A percentile compares a stretch with the other conserved stretches of the same genome.
Conservation (phyloP, 2,888 invertebrate genomes). For the Zeuzera pyrina region DNA sequence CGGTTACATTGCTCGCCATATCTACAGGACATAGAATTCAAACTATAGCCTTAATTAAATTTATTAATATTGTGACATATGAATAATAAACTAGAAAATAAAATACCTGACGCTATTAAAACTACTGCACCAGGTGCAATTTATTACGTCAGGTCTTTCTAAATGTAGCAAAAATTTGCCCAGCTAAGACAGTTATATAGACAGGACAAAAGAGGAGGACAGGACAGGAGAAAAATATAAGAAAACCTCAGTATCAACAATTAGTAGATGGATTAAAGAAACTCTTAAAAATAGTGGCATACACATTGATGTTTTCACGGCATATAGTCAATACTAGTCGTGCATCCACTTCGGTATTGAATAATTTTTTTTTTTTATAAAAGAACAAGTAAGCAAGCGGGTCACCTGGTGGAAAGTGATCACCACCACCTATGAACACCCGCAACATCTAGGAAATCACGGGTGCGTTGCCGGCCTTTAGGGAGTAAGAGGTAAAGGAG, state of each 20-base stretch:
- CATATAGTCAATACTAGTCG: slow-evolving; percentile 1
- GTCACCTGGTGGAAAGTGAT: too few relatives aligned
- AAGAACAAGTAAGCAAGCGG: too few relatives aligned
- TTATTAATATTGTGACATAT: slow-evolving; percentile 4
- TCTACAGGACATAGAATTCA: background rate
- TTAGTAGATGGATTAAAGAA: background rate
- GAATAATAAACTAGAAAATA: slow-evolving; percentile 8
- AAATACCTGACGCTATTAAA: too few relatives aligned
- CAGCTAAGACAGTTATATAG: background rate
- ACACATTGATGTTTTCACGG: background rate
- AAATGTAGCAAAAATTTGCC: background rate
- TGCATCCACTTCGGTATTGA: slow-evolving; percentile 2
- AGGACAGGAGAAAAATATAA: background rate
- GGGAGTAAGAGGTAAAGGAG: too few relatives aligned
- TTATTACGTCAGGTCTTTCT: background rate
- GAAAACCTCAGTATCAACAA: background rate
- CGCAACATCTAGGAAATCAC: too few relatives aligned
- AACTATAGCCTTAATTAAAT: slow-evolving; percentile 3
- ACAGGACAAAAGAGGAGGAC: too few relatives aligned
- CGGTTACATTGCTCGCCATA: background rate
- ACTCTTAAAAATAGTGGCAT: slow-evolving; percentile 1
- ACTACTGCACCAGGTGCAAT: too few relatives aligned
- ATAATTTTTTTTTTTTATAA: too few relatives aligned
- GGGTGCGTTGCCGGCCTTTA: too few relatives aligned
- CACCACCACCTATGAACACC: too few relatives aligned